Evolutionary conservation across 2,888 invertebrate genomes (phyloP).

Genomic region (Melanargia galathea): DNA sequence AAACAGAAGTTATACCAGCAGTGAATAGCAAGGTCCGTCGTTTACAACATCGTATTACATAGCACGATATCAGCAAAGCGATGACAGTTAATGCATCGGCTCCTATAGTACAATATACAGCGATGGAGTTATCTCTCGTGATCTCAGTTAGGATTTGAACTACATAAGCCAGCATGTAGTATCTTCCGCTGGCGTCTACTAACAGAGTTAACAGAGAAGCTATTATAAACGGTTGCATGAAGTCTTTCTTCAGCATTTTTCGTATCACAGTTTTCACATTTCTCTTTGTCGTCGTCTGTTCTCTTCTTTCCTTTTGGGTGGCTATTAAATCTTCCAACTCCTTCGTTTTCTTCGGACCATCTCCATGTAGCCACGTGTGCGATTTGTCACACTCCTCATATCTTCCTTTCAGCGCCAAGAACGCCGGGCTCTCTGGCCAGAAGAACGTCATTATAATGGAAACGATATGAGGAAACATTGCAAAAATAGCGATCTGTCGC

Average conservation of each 20-base stretch:
- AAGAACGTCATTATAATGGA: slow-evolving; percentile 45
- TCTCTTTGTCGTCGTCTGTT: slow-evolving; percentile 25
- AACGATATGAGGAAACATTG: slow-evolving; percentile 36
- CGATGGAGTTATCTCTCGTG: slow-evolving; percentile 45
- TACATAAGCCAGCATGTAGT: slow-evolving; percentile 50
- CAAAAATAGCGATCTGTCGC: slow-evolving; percentile 49
- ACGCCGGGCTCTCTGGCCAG: slow-evolving; percentile 57
- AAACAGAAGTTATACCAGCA: slow-evolving; percentile 44
- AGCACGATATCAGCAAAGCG: slow-evolving; percentile 45
- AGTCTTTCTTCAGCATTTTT: slow-evolving; percentile 45
- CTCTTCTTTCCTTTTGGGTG: slow-evolving; percentile 38
- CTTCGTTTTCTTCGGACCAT: slow-evolving; percentile 40
- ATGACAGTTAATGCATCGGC: slow-evolving; percentile 47
- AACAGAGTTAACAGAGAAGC: slow-evolving; percentile 45
- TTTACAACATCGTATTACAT: slow-evolving; percentile 45
- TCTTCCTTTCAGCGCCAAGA: slow-evolving; percentile 50
- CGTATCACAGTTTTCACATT: slow-evolving; percentile 33
- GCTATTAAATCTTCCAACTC: slow-evolving; percentile 46
- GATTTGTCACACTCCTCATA: slow-evolving; percentile 50
- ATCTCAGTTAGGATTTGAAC: slow-evolving; percentile 52
- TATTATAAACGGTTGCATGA: slow-evolving; percentile 48
- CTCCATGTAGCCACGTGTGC: slow-evolving; percentile 50
- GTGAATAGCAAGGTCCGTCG: slow-evolving; percentile 50
- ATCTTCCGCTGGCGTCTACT: slow-evolving; percentile 51
- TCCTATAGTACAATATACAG: slow-evolving; percentile 49